A percentile compares a stretch with the other conserved stretches of the same genome.
Conservation (phyloP, 1,140 invertebrate species). For the Drosophila repletoides region DNA sequence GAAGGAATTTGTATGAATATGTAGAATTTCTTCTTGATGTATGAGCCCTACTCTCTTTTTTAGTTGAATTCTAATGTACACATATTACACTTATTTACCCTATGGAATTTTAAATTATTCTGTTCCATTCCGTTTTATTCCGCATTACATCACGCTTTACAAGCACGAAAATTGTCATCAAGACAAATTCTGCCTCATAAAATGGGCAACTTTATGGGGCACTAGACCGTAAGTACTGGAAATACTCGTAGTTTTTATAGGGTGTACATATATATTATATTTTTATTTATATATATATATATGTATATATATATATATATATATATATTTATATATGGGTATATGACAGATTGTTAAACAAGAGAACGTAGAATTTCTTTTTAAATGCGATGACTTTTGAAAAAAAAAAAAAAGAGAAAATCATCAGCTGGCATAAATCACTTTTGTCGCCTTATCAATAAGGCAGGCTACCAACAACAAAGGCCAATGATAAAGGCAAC, state of each 20-base stretch:
- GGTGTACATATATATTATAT: not conserved
- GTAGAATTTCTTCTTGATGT: too few relatives aligned
- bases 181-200: not conserved
- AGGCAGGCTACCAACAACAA: constrained; percentile 40
- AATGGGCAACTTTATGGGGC: not conserved
- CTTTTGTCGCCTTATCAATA: constrained; percentile 43
- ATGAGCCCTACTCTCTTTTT: too few relatives aligned
- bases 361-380: constrained; percentile 16
- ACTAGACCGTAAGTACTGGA: not conserved
- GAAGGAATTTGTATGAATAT: too few relatives aligned
- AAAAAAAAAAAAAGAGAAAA: constrained; percentile 34
- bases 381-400: constrained; percentile 24
- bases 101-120: too few relatives aligned
- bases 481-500: constrained; percentile 19
- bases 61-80: too few relatives aligned
- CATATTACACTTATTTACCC: not conserved
- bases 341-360: constrained; percentile 13
- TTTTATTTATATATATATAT: not conserved
- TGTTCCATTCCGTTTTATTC: not conserved
- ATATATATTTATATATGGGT: not conserved
- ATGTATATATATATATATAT: not conserved
- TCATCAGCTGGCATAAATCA: constrained; percentile 57
- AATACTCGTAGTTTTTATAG: not conserved
- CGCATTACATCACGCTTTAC: constrained; percentile 1
- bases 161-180: too few relatives aligned